Evolutionary conservation across 2,113 vertebrate genomes (phyloP).

Genomic region (Sceloporus tristichus): DNA sequence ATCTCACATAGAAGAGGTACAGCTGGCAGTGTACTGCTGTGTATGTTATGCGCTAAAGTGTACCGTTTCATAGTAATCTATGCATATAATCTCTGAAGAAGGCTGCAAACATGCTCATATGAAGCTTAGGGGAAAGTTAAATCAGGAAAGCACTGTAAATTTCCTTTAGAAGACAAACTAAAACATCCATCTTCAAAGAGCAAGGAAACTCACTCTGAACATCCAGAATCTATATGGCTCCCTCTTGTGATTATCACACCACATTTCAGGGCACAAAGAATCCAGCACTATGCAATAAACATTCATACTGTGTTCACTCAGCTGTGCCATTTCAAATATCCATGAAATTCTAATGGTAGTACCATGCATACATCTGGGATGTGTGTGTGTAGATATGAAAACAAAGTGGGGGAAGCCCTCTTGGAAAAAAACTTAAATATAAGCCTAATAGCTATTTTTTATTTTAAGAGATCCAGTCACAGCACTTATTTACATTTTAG

Average conservation of each 20-base stretch:
- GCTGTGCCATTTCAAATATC: constrained; percentile 15
- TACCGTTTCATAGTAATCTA: constrained; percentile 38
- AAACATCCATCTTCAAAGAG: constrained; percentile 41
- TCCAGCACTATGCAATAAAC: constrained; percentile 42
- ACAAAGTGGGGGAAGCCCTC: not conserved
- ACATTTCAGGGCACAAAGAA: constrained; percentile 61
- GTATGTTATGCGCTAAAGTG: constrained; percentile 21
- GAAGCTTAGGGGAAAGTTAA: constrained; percentile 27
- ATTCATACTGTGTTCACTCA: constrained; percentile 31
- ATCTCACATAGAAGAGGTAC: not conserved
- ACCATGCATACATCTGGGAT: not conserved
- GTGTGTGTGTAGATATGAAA: not conserved
- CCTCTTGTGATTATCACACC: constrained; percentile 71
- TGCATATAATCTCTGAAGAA: constrained; percentile 35
- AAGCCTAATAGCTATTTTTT: constrained; percentile 21
- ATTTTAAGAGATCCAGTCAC: constrained; percentile 29
- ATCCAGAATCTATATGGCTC: constrained; percentile 70
- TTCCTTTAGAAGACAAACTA: constrained; percentile 33
- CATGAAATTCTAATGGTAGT: constrained; percentile 47
- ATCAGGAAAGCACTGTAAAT: constrained; percentile 26
- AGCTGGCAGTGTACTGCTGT: not conserved
- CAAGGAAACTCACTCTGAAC: constrained; percentile 25
- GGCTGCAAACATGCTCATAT: constrained; percentile 30
- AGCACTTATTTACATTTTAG: constrained; percentile 47
- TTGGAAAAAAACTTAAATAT: not conserved